phyloP scores from a whole-genome alignment of 2,888 invertebrate genomes.

The Achlya flavicornis region DNA sequence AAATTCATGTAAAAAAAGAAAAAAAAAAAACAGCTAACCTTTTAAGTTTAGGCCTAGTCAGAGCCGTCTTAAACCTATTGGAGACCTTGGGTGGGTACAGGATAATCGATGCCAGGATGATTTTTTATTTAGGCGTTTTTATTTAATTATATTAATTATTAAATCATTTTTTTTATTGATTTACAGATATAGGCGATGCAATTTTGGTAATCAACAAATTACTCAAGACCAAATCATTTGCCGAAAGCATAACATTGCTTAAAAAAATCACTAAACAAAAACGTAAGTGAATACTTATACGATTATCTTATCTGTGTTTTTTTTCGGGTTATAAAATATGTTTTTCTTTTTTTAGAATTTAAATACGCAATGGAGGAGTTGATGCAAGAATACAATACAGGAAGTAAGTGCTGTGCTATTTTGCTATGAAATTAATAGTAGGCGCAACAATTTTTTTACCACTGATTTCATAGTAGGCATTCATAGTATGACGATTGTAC shows the following conservation, averaged over 20 bases:
- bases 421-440: not conserved
- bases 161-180: conserved; percentile 4
- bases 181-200: conserved; percentile 56
- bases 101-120: too few relatives aligned
- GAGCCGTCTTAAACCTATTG: too few relatives aligned
- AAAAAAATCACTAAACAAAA: conserved; percentile 50
- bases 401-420: conserved; percentile 52
- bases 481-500: too few relatives aligned
- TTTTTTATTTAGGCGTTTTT: too few relatives aligned
- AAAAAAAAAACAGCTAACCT: too few relatives aligned
- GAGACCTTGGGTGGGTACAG: too few relatives aligned
- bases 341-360: conserved; percentile 51
- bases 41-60: too few relatives aligned
- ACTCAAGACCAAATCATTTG: conserved; percentile 36
- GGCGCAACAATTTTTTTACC: not conserved
- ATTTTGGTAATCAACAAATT: conserved; percentile 40
- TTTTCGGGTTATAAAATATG: not conserved
- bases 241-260: conserved; percentile 41
- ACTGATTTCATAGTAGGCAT: too few relatives aligned
- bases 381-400: conserved; percentile 44
- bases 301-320: conserved; percentile 2
- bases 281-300: conserved; percentile 46
- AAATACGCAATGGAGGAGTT: conserved; percentile 65
- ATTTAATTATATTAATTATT: too few relatives aligned
- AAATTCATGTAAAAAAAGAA: too few relatives aligned